These are phyloP conservation scores for Gallirallus australis DNA, from an alignment of 2,797 vertebrate genomes.

Conservation along the genomic window DNA sequence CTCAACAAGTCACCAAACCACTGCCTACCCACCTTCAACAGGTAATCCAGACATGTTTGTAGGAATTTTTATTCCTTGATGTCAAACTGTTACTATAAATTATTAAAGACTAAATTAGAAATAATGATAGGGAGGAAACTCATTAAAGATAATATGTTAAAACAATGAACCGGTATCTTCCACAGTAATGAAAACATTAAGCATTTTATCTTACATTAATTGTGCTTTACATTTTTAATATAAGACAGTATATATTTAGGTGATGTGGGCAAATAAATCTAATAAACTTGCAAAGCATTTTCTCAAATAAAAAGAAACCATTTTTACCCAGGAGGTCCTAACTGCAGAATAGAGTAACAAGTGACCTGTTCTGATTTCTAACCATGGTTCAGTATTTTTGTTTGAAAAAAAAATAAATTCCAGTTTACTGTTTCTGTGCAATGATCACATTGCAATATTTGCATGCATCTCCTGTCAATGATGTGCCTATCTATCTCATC, in stretches of 20 bases:
- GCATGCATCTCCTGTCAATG: neutral
- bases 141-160: neutral
- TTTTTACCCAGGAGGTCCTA: neutral
- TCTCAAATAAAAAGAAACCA: neutral
- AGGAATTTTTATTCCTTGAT: neutral
- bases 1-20: neutral
- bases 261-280: neutral
- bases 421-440: neutral
- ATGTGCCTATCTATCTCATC: neutral
- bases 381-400: neutral
- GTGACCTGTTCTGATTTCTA: neutral
- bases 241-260: neutral
- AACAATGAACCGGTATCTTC: neutral
- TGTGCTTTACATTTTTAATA: neutral
- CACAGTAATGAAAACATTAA: neutral
- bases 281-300: neutral
- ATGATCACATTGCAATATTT: neutral
- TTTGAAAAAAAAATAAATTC: neutral
- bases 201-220: neutral
- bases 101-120: neutral
- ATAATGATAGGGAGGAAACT: neutral
- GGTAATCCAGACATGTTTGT: neutral
- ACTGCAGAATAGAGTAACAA: neutral
- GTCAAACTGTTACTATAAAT: neutral
- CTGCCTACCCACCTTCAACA: neutral